phyloP scores from a whole-genome alignment of 35 echinoderm and acorn worm genomes.

The Patiria miniata region DNA sequence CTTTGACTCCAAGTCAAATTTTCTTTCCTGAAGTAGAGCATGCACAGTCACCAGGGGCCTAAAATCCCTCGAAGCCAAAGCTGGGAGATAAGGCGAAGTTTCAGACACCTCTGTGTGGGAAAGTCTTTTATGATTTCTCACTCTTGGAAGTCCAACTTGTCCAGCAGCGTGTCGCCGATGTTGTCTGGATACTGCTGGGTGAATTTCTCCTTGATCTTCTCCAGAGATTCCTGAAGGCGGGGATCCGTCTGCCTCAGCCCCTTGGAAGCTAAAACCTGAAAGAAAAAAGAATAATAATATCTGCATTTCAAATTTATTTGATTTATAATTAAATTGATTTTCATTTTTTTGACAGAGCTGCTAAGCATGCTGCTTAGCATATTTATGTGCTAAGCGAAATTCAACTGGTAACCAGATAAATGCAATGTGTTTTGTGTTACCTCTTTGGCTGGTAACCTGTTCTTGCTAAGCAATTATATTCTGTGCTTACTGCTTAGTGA shows the following conservation, averaged over 20 bases:
- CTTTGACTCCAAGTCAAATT: too few species aligned
- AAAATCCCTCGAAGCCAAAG: too few species aligned
- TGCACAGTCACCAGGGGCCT: too few species aligned
- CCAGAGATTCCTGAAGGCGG: conserved; percentile 52
- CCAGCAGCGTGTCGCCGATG: conserved; percentile 38
- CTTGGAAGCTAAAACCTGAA: conserved; percentile 42
- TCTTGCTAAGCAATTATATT: too few species aligned
- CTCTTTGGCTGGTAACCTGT: too few species aligned
- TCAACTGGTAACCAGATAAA: too few species aligned
- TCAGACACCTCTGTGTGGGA: not conserved
- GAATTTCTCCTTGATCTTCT: conserved; percentile 37
- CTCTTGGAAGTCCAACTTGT: conserved; percentile 44
- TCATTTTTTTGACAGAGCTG: not conserved
- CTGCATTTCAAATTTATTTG: not conserved
- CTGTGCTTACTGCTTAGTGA: too few species aligned
- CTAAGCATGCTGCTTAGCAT: too few species aligned
- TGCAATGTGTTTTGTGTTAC: too few species aligned
- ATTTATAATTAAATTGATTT: not conserved
- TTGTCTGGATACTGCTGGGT: conserved; percentile 38
- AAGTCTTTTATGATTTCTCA: not conserved
- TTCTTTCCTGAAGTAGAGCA: too few species aligned
- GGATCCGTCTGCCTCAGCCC: conserved; percentile 48
- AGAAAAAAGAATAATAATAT: not conserved
- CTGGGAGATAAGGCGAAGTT: not conserved
- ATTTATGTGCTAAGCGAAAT: too few species aligned